Percentiles rank a stretch among this genome's conserved stretches.
phyloP scores from a whole-genome alignment of 2,888 invertebrate species.

The Neria commutata region DNA sequence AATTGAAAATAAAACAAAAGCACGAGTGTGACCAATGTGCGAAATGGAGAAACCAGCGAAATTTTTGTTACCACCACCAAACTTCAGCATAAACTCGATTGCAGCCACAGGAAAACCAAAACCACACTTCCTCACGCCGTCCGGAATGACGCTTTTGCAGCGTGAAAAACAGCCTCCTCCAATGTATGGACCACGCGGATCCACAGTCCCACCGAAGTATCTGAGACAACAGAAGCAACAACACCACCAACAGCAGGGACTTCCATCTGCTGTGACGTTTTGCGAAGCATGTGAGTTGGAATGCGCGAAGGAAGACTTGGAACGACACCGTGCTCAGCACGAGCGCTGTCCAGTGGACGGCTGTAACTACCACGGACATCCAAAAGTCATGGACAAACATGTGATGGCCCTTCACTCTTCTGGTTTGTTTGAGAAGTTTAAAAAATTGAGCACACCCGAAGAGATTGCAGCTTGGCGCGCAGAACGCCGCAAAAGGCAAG shows the following conservation, averaged over 20 bases:
- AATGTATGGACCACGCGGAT: slow-evolving; percentile 59
- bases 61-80: slow-evolving; percentile 52
- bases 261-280: slow-evolving; percentile 61
- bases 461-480: slow-evolving; percentile 84
- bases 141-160: slow-evolving; percentile 57
- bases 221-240: slow-evolving; percentile 26
- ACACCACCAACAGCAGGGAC: not conserved
- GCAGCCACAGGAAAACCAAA: slow-evolving; percentile 21
- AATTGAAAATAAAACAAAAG: not conserved
- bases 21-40: not conserved
- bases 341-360: slow-evolving; percentile 80
- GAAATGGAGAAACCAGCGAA: slow-evolving; percentile 47
- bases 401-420: slow-evolving; percentile 81
- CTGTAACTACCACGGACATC: slow-evolving; percentile 63
- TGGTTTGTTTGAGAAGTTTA: slow-evolving; percentile 81
- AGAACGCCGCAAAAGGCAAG: slow-evolving; percentile 74
- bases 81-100: slow-evolving; percentile 41
- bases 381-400: slow-evolving; percentile 78
- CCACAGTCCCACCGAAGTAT: slow-evolving; percentile 55
- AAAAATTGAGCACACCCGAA: slow-evolving; percentile 76
- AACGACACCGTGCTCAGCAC: slow-evolving; percentile 76
- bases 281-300: slow-evolving; percentile 85
- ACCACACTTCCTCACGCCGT: slow-evolving; percentile 52
- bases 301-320: slow-evolving; percentile 68
- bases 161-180: slow-evolving; percentile 58